Base-by-base conservation (phyloP, 2,888 invertebrate genomes). In the Agrotis clavis region DNA sequence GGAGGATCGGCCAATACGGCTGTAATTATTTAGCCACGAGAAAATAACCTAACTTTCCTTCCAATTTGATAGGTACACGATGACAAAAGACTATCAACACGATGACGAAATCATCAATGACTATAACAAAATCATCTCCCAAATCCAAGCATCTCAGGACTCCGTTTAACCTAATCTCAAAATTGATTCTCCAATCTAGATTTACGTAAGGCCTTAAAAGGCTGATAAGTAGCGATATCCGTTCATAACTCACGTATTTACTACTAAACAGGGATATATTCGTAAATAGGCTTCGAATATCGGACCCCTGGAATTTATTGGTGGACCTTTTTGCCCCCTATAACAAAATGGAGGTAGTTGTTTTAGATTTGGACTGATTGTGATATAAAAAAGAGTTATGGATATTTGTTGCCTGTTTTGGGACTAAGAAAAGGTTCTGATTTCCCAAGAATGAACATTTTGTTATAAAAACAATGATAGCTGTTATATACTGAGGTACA, bases 241-340 rank as follows among this genome's bases (percentile, higher is more conserved):
- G 69, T 51, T 79, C 80, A 80, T 83, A 83, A 80, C 50, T 80
- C 69, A 79, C 69, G 68, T 53, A 68, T 82, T 80, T 79, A 73
- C 74, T 54, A 60, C 60, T 70, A 73, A 80, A 79, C 54, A 41
- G 64, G 83, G 61, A 83, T 79, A 65, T 72, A 73, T 73, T 16
- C 67, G 74, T 71, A 82, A 81, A 81, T 60, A 79, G 56, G 57
- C 56, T 54, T 56, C 59, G 65, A 62, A 74, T 71, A 74, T 74
- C 63, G 57, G 67, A 54, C 50, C 70, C 63, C 63, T 57, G 64
- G 25, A 82, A 86, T 86, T 87, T 84, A 87, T 87, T 48, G 54
- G 21, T 77, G 74, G 86, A 87, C 88, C 88, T 90, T 87, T 88
- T 85, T 78, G 74, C 70, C 71, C 70, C 45, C 63, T 79, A 68